These are phyloP conservation scores for Bergia sp. DNA, from an alignment of 92 coral and sea anemone species.

Conservation along the genomic window DNA sequence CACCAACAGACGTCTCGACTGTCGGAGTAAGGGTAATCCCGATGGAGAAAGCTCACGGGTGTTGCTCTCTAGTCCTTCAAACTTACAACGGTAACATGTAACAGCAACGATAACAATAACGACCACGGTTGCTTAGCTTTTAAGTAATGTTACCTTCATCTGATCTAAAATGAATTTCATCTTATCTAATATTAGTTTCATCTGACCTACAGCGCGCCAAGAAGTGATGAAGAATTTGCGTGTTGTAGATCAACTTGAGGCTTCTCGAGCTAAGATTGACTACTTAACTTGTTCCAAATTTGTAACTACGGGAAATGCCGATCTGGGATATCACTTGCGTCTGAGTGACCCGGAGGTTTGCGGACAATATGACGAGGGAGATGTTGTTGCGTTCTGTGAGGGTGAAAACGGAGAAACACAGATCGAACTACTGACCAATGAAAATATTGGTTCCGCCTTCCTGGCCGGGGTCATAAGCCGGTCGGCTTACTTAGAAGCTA, in stretches of 20 bases:
- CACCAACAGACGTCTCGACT: neutral
- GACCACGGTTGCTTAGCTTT: too few relatives aligned
- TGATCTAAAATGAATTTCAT: neutral
- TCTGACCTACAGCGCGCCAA: conserved; percentile 6
- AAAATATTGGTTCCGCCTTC: conserved; percentile 72
- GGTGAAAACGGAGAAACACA: conserved; percentile 74
- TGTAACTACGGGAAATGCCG: conserved; percentile 64
- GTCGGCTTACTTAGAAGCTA: conserved; percentile 91
- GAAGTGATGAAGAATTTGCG: conserved; percentile 63
- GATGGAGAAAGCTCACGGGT: too few relatives aligned
- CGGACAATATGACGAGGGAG: conserved; percentile 88
- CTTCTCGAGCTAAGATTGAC: conserved; percentile 85
- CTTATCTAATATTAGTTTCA: neutral
- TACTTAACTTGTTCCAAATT: conserved; percentile 62
- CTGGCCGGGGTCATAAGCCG: conserved; percentile 93
- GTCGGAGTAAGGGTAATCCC: neutral
- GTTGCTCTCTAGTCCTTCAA: too few relatives aligned
- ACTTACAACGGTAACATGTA: too few relatives aligned
- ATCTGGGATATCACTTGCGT: conserved; percentile 88
- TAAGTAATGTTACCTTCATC: neutral
- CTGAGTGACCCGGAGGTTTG: conserved; percentile 69
- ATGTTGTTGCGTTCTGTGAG: conserved; percentile 88
- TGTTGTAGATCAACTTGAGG: conserved; percentile 83
- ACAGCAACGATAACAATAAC: too few relatives aligned
- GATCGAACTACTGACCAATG: conserved; percentile 72